phyloP scores from a whole-genome alignment of 2,888 invertebrate species.

The Lumbricus terrestris region DNA sequence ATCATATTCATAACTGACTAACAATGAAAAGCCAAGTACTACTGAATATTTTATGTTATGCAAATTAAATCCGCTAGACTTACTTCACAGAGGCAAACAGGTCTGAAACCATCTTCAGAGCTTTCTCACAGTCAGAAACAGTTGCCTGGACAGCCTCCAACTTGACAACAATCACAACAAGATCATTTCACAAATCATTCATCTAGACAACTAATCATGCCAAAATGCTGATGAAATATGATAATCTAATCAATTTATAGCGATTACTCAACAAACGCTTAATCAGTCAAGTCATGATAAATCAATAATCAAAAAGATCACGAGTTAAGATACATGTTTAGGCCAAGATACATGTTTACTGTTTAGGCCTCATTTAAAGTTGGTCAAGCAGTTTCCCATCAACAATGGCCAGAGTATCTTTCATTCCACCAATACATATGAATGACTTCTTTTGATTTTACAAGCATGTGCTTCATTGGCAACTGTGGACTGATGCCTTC shows the following conservation, averaged over 20 bases:
- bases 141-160: conserved; percentile 75
- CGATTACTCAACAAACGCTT: background rate
- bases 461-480: background rate
- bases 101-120: conserved; percentile 90
- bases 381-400: background rate
- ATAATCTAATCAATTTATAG: background rate
- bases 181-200: background rate
- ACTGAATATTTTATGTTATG: background rate
- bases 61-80: background rate
- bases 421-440: background rate
- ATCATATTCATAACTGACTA: background rate
- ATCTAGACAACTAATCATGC: background rate
- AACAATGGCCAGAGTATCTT: background rate
- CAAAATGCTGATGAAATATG: background rate
- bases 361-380: too few species aligned
- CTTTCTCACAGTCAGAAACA: conserved; percentile 88
- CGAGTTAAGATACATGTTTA: background rate
- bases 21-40: background rate
- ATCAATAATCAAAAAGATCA: background rate
- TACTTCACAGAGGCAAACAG: background rate
- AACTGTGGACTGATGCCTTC: background rate
- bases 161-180: conserved; percentile 41
- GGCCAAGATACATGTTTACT: too few species aligned
- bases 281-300: background rate
- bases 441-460: background rate